Evolutionary conservation across 2,113 vertebrate species (phyloP).

Genomic region (Oryzias celebensis): DNA sequence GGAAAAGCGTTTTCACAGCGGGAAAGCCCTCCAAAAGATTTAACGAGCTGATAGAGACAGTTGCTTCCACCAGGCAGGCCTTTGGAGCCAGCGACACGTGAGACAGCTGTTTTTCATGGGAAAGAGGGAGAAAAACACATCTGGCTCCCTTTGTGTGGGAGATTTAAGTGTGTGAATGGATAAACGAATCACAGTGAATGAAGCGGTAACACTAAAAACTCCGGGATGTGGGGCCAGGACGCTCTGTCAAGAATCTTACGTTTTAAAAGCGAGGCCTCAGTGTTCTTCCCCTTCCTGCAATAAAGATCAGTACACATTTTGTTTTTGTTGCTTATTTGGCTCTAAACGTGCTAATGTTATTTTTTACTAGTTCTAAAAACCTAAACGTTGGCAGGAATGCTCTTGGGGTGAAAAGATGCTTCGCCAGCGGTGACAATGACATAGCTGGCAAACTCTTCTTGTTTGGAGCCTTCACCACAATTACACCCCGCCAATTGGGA

Average conservation of each 20-base stretch:
- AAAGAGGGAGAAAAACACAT: slow-evolving; percentile 34
- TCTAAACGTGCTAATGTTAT: slow-evolving; percentile 10
- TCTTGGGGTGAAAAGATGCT: slow-evolving; percentile 6
- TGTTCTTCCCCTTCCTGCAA: slow-evolving; percentile 11
- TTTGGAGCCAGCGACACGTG: slow-evolving; percentile 61
- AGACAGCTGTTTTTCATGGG: slow-evolving; percentile 45
- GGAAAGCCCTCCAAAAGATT: slow-evolving; percentile 42
- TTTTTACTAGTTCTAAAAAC: slow-evolving; percentile 26
- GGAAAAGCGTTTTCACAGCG: slow-evolving; percentile 30
- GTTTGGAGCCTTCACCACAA: slow-evolving; percentile 53
- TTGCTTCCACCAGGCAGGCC: slow-evolving; percentile 66
- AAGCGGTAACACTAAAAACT: slow-evolving; percentile 29
- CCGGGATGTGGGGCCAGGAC: slow-evolving; percentile 23
- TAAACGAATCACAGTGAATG: slow-evolving; percentile 18
- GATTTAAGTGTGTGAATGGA: slow-evolving; percentile 31
- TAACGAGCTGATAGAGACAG: slow-evolving; percentile 51
- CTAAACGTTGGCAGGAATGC: slow-evolving; percentile 17
- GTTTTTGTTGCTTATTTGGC: slow-evolving; percentile 15
- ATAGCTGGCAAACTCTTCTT: slow-evolving; percentile 40
- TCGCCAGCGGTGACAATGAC: slow-evolving; percentile 22
- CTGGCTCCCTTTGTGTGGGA: slow-evolving; percentile 50
- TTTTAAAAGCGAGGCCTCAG: slow-evolving; percentile 20
- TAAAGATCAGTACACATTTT: slow-evolving; percentile 15
- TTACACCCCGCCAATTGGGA: slow-evolving; percentile 51
- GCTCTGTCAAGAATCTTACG: slow-evolving; percentile 19